These are phyloP conservation scores for Pollachius pollachius DNA, from an alignment of 2,113 vertebrate species.

Conservation along the genomic window DNA sequence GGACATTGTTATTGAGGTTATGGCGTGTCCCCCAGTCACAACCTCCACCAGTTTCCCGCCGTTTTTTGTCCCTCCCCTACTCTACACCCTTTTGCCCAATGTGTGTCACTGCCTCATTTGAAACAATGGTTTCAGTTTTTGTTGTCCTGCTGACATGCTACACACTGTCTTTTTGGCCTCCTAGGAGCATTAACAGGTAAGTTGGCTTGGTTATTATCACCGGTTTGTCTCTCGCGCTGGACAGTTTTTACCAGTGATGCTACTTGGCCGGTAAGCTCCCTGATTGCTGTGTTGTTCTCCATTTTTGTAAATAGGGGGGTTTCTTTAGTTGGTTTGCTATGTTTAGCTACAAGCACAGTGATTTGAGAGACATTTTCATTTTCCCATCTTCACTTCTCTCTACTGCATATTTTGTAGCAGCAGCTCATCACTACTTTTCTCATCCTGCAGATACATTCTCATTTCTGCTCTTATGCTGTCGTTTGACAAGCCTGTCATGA, in stretches of 20 bases:
- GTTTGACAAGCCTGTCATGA: constrained; percentile 6
- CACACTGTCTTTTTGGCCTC: constrained; percentile 2
- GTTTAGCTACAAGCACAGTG: too few relatives aligned
- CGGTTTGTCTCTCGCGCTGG: background rate
- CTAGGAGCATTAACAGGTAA: background rate
- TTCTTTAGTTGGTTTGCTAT: too few relatives aligned
- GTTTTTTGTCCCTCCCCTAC: background rate
- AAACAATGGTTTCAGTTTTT: constrained; percentile 3
- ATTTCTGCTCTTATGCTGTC: constrained; percentile 8
- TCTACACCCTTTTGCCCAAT: constrained; percentile 9
- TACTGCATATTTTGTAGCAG: constrained; percentile 1
- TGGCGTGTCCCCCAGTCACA: background rate
- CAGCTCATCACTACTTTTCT: constrained; percentile 6
- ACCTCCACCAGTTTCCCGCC: background rate
- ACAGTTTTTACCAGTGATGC: too few relatives aligned
- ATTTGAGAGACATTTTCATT: too few relatives aligned
- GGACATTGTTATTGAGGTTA: background rate
- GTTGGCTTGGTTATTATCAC: background rate
- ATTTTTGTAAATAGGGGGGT: too few relatives aligned
- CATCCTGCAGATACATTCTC: background rate
- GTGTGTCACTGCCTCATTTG: constrained; percentile 9
- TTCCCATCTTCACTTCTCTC: too few relatives aligned
- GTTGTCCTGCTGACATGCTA: constrained; percentile 3
- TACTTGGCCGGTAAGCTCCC: too few relatives aligned
- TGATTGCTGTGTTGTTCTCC: too few relatives aligned